A percentile compares a stretch with the other conserved stretches of the same genome.
Conservation (phyloP, 1,140 invertebrate genomes). For the Leptopilina boulardi region DNA sequence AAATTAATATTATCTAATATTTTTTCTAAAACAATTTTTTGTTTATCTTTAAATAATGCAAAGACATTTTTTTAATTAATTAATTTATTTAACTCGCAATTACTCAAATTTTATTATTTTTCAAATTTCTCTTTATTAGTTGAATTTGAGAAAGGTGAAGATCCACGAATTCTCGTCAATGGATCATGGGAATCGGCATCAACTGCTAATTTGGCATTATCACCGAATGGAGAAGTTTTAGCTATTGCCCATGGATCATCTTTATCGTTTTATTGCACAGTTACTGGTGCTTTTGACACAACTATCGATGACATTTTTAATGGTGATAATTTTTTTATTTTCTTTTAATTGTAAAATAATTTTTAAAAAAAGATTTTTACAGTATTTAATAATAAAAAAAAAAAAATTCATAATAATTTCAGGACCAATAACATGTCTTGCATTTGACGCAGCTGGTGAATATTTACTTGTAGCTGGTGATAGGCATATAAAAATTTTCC, state of each 20-base stretch:
- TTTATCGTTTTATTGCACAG: conserved; percentile 84
- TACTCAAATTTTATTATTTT: conserved; percentile 48
- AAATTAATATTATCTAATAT: conserved; percentile 22
- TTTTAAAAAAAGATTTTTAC: no score
- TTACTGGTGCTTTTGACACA: conserved; percentile 80
- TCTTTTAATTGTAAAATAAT: conserved; percentile 2
- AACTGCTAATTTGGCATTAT: conserved; percentile 77
- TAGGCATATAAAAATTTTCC: conserved; percentile 85
- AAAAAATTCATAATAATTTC: conserved; percentile 62
- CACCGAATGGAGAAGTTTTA: conserved; percentile 86
- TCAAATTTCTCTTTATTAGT: conserved; percentile 82
- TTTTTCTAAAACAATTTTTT: not conserved
- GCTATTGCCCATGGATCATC: conserved; percentile 81
- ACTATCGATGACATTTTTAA: conserved; percentile 81
- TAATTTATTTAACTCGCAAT: no score
- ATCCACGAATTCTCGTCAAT: conserved; percentile 82
- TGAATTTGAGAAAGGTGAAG: conserved; percentile 86
- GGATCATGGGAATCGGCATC: conserved; percentile 78
- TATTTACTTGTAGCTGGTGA: conserved; percentile 87
- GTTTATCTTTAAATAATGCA: no score
- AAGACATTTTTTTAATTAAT: no score
- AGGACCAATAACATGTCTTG: conserved; percentile 82
- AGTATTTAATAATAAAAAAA: conserved; percentile 33
- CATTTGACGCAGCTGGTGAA: conserved; percentile 85
- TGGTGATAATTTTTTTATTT: conserved; percentile 66